These are phyloP conservation scores for Octomys mimax DNA, from an alignment of 2,797 vertebrate genomes.

Conservation along the genomic window DNA sequence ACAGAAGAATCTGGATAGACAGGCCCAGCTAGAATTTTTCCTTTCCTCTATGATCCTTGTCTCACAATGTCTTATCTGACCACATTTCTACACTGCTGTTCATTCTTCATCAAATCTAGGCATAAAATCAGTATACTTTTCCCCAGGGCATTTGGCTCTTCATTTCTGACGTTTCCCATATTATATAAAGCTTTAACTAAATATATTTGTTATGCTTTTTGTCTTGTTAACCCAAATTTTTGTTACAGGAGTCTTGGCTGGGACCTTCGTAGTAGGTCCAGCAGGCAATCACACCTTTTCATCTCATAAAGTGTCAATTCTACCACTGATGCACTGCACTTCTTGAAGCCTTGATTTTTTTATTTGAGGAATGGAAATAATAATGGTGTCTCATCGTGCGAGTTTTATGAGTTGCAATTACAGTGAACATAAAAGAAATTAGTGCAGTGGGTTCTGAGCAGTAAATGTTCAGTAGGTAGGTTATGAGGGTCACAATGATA, in stretches of 20 bases:
- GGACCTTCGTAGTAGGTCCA: background rate
- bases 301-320: background rate
- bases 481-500: background rate
- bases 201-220: background rate
- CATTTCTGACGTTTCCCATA: background rate
- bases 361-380: constrained; percentile 12
- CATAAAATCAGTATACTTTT: background rate
- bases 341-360: constrained; percentile 22
- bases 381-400: background rate
- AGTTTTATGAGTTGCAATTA: background rate
- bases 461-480: background rate
- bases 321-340: background rate
- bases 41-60: background rate
- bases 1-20: background rate
- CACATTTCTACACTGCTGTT: background rate
- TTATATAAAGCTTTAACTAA: background rate
- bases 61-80: background rate
- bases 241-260: background rate
- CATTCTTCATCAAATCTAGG: background rate
- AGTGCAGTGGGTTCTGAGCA: background rate
- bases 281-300: background rate
- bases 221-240: background rate
- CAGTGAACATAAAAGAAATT: background rate
- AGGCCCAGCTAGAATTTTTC: background rate
- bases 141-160: background rate